Base-by-base conservation (phyloP, 2,888 invertebrate genomes). In the Amiota communis region DNA sequence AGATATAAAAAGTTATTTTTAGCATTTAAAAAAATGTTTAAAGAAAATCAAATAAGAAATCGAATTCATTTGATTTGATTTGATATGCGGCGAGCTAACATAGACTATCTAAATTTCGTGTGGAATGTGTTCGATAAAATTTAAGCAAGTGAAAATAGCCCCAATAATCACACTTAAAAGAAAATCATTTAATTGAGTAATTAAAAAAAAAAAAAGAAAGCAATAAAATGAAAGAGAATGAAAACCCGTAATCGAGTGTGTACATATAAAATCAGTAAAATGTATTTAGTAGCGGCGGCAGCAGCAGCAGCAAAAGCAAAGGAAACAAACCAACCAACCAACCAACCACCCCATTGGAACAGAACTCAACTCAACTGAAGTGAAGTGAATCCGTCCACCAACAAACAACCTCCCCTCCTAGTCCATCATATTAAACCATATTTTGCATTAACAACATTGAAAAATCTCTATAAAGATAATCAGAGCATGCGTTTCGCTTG, bases 211-310 rank as follows among this genome's bases (percentile, higher is more conserved):
- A 23, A 23, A 23, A 1, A 23, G n/a, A n/a, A n/a, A n/a, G 15
- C 59, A 59, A 0, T 17, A 15, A 20, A 59, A 17, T 59, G 59
- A 23, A 63, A 63, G 13, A 15, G 59, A 59, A 63, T 13, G 46
- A 63, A 63, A 83, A 84, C 81, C 85, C 36, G 36, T 85, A 53
- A 12, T 81, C 80, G 79, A 81, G 80, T 83, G 86, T 85, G 83
- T 83, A 83, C 83, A 83, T 86, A 85, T 80, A 82, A 82, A 82
- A 81, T 82, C 81, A 83, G 79, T 75, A 78, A 74, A 74, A 77
- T 48, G 65, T 68, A 68, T 68, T 68, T 51, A 70, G 74, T 73
- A 74, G 72, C 74, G 74, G 71, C 68, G 72, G 77, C 74, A 70
- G 77, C 70, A 74, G 53, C 12, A 53, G n/a, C 53, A 53, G 17